Conservation (phyloP, 2,113 vertebrate genomes). For the Caracal caracal region DNA sequence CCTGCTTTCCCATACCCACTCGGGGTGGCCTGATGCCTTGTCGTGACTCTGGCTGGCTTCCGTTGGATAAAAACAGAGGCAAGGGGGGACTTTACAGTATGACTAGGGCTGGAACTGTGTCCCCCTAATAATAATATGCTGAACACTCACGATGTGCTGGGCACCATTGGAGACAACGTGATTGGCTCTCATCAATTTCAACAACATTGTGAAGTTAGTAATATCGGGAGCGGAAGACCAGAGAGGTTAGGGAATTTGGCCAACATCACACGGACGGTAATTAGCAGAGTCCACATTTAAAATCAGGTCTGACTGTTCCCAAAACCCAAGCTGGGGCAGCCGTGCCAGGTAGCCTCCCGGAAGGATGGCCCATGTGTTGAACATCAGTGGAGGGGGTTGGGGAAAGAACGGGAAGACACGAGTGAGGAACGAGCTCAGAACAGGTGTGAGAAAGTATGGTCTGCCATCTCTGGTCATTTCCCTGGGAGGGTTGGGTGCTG, state of each 20-base stretch:
- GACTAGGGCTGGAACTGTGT: background rate
- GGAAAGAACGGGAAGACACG: background rate
- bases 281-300: conserved; percentile 20
- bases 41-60: background rate
- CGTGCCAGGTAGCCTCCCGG: background rate
- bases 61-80: background rate
- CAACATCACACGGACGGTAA: background rate
- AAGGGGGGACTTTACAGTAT: background rate
- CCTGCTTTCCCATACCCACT: background rate
- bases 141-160: background rate
- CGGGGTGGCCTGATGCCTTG: background rate
- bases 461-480: background rate
- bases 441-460: background rate
- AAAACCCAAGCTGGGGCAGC: background rate
- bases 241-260: conserved; percentile 34
- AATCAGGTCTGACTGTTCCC: conserved; percentile 60
- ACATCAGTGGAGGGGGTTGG: background rate
- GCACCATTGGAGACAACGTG: background rate
- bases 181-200: background rate
- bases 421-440: background rate
- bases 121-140: background rate
- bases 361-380: background rate
- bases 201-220: background rate
- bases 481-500: background rate
- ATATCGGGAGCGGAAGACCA: conserved; percentile 12